Conservation (phyloP, 2,113 vertebrate species). For the Marmota flaviventris region DNA sequence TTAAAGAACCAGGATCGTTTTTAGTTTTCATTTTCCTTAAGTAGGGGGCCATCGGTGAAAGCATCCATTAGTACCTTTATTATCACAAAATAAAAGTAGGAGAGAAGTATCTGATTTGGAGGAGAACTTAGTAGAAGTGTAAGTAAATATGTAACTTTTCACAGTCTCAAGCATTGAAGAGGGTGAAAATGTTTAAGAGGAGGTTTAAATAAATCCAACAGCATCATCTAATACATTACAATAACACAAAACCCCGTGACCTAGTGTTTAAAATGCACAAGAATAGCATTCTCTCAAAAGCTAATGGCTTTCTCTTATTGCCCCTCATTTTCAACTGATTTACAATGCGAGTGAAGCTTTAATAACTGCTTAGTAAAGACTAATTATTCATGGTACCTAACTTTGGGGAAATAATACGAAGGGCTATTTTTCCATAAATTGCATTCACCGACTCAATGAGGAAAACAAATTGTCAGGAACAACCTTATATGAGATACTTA, state of each 20-base stretch:
- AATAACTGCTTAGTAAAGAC: constrained; percentile 63
- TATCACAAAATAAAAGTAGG: constrained; percentile 75
- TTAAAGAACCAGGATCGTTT: constrained; percentile 93
- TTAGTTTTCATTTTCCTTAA: constrained; percentile 87
- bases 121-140: constrained; percentile 8
- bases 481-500: constrained; percentile 61
- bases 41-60: constrained; percentile 82
- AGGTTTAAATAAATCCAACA: constrained; percentile 81
- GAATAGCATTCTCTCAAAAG: constrained; percentile 65
- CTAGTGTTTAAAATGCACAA: background rate
- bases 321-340: constrained; percentile 53
- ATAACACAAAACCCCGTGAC: constrained; percentile 59
- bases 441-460: constrained; percentile 28
- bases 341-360: constrained; percentile 32
- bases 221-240: constrained; percentile 58
- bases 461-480: constrained; percentile 70
- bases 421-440: constrained; percentile 76
- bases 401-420: constrained; percentile 61
- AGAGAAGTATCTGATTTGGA: constrained; percentile 15
- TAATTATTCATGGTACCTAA: constrained; percentile 76
- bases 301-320: constrained; percentile 45
- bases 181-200: constrained; percentile 77
- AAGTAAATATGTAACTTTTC: constrained; percentile 63
- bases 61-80: constrained; percentile 83
- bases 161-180: constrained; percentile 31